Evolutionary conservation across 1,140 invertebrate genomes (phyloP).

Genomic region (Calliphora vicina): DNA sequence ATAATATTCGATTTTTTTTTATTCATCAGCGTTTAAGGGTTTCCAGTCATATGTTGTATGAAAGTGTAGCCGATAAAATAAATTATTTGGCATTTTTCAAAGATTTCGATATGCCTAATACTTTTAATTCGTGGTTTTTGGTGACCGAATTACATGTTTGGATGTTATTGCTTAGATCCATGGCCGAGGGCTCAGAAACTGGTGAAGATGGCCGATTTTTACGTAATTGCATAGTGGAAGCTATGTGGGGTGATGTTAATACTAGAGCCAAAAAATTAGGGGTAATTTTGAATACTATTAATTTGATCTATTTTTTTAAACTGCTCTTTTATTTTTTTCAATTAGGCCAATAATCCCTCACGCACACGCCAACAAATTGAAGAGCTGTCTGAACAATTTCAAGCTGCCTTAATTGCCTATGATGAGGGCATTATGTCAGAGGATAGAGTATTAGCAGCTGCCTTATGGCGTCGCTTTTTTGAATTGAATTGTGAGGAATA

Average conservation of each 20-base stretch:
- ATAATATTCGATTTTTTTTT: neutral
- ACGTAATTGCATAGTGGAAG: conserved; percentile 77
- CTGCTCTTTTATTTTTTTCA: neutral
- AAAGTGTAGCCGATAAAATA: conserved; percentile 70
- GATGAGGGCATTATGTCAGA: conserved; percentile 82
- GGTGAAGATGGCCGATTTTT: conserved; percentile 73
- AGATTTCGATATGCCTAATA: conserved; percentile 77
- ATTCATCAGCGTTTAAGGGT: conserved; percentile 68
- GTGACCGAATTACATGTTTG: conserved; percentile 86
- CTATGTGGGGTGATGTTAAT: conserved; percentile 83
- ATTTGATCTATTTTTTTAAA: neutral
- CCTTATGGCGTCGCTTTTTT: conserved; percentile 86
- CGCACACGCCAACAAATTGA: conserved; percentile 68
- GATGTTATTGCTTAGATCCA: conserved; percentile 78
- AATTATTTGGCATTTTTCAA: conserved; percentile 70
- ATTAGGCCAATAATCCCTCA: conserved; percentile 68
- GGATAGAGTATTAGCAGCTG: conserved; percentile 78
- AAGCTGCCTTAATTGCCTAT: conserved; percentile 83
- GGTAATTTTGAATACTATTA: conserved; percentile 63
- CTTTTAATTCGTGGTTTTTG: conserved; percentile 84
- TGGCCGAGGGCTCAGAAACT: conserved; percentile 72
- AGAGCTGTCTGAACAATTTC: conserved; percentile 78
- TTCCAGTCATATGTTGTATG: conserved; percentile 70
- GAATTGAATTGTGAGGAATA: conserved; percentile 69
- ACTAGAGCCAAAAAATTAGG: conserved; percentile 75